A percentile compares a stretch with the other conserved stretches of the same genome.
phyloP scores from a whole-genome alignment of 1,140 invertebrate genomes.

The Apis laboriosa region DNA sequence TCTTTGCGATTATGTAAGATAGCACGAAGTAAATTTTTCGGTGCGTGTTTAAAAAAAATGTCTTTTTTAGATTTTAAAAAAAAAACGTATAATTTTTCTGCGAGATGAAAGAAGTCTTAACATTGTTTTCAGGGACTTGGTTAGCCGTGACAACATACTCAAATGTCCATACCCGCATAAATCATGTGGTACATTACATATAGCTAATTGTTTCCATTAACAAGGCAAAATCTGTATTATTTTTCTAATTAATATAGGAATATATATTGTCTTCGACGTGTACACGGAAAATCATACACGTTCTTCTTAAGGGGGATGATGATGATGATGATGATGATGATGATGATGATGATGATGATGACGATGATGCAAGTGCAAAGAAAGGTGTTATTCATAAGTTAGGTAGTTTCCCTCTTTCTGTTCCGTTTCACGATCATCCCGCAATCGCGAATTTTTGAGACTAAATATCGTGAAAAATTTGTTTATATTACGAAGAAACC shows the following conservation, averaged over 20 bases:
- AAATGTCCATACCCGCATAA: constrained; percentile 69
- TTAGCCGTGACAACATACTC: constrained; percentile 74
- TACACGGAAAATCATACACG: constrained; percentile 36
- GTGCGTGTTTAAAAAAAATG: background rate
- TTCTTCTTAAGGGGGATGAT: constrained; percentile 42
- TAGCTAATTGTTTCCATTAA: constrained; percentile 73
- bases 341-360: background rate
- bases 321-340: constrained; percentile 3
- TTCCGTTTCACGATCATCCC: constrained; percentile 37
- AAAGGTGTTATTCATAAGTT: constrained; percentile 55
- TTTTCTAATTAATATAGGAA: constrained; percentile 77
- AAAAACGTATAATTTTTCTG: constrained; percentile 14
- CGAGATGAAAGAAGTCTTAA: constrained; percentile 46
- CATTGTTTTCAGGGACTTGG: constrained; percentile 71
- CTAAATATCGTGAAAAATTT: background rate
- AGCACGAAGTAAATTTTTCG: background rate
- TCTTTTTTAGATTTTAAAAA: constrained; percentile 4
- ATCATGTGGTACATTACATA: constrained; percentile 65
- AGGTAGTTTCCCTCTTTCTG: constrained; percentile 40
- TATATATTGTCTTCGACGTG: constrained; percentile 56
- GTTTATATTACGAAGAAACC: background rate
- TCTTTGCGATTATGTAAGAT: background rate
- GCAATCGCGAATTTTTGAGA: background rate
- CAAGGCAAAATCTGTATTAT: constrained; percentile 77
- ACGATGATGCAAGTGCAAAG: constrained; percentile 36